Evolutionary conservation across 2,113 vertebrate genomes (phyloP).

Genomic region (Paradoxurus hermaphroditus): DNA sequence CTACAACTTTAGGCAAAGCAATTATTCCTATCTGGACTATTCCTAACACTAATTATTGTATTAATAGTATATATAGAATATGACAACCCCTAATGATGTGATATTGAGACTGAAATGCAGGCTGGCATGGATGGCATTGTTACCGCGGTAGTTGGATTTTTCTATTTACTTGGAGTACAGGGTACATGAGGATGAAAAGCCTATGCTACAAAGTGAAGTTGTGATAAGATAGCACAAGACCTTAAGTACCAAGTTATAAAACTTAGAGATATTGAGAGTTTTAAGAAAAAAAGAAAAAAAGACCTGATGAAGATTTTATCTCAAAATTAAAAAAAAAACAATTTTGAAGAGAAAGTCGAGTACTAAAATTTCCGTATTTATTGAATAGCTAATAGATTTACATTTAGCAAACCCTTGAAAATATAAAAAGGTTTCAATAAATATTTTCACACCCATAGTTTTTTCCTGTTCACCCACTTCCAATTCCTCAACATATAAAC

Average conservation of each 20-base stretch:
- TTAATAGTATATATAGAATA: neutral
- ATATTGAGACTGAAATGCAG: neutral
- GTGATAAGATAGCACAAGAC: neutral
- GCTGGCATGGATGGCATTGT: neutral
- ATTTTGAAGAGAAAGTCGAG: neutral
- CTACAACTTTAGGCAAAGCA: neutral
- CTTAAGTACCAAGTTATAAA: neutral
- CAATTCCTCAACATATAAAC: neutral
- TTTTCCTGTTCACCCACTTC: neutral
- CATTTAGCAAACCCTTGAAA: neutral
- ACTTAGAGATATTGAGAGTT: neutral
- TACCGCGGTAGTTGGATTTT: neutral
- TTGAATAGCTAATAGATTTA: neutral
- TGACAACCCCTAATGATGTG: neutral
- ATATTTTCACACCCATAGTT: neutral
- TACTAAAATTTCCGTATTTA: neutral
- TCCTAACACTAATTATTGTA: neutral
- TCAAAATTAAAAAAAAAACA: neutral
- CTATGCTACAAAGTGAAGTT: neutral
- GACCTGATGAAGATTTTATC: neutral
- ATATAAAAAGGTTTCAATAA: neutral
- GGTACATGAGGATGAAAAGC: neutral
- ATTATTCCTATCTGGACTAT: neutral
- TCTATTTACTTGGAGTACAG: neutral
- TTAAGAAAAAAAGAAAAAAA: neutral